Percentiles rank a stretch among this genome's conserved stretches.
These are phyloP conservation scores for Drosophila guanche DNA, from an alignment of 1,140 invertebrate genomes.

Conservation along the genomic window DNA sequence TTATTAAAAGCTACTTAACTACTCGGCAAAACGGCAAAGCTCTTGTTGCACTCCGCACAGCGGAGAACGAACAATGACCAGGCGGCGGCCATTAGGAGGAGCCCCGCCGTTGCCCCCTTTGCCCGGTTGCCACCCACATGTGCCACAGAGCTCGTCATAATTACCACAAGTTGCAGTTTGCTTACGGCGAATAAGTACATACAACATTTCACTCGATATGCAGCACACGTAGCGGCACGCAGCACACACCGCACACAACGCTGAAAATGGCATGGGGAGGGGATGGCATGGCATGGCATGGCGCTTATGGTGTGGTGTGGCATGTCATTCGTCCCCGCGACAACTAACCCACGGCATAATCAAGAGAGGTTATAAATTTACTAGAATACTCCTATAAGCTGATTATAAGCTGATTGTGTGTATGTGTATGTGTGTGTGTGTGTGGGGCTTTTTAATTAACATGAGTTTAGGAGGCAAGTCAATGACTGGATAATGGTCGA, in stretches of 20 bases:
- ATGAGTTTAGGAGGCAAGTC: conserved; percentile 29
- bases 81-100: conserved; percentile 26
- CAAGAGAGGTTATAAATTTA: conserved; percentile 66
- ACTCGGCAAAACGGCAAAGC: conserved; percentile 4
- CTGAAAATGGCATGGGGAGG: neutral
- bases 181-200: conserved; percentile 17
- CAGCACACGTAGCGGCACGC: conserved; percentile 41
- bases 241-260: conserved; percentile 16
- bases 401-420: conserved; percentile 66
- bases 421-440: neutral
- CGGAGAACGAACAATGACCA: conserved; percentile 52
- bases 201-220: conserved; percentile 37
- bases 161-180: conserved; percentile 50
- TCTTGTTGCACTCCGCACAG: too few relatives aligned
- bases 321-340: conserved; percentile 61
- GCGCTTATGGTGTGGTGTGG: conserved; percentile 36
- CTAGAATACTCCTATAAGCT: conserved; percentile 56
- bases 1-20: conserved; percentile 76
- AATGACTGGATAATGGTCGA: conserved; percentile 39
- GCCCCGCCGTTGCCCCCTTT: conserved; percentile 1
- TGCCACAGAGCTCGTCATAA: conserved; percentile 32
- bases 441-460: conserved; percentile 37
- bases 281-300: conserved; percentile 1
- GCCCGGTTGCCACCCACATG: neutral
- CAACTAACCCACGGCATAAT: conserved; percentile 54